Evolutionary conservation across 2,888 invertebrate genomes (phyloP).

Genomic region (Cosmia pyralina): DNA sequence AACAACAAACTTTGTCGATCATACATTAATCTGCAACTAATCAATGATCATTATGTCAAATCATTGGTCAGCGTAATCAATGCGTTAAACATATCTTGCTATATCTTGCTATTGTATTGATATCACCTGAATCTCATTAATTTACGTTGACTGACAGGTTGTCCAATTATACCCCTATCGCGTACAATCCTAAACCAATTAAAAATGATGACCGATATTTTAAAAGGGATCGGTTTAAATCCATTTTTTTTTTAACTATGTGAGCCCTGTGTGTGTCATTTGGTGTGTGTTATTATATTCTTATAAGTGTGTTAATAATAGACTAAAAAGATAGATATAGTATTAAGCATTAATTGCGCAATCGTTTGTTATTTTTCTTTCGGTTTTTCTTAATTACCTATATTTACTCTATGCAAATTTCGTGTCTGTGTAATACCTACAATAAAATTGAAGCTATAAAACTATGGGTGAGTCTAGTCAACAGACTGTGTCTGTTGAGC

Average conservation of each 20-base stretch:
- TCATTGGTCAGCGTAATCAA: constrained; percentile 1
- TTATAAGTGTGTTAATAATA: no score
- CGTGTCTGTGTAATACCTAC: no score
- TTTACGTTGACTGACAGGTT: constrained; percentile 68
- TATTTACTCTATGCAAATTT: background rate
- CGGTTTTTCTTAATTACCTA: no score
- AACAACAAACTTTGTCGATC: background rate
- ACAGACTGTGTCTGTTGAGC: no score
- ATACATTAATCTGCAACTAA: constrained; percentile 1
- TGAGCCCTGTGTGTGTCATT: background rate
- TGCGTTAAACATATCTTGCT: background rate
- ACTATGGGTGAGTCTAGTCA: no score
- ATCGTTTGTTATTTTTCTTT: no score
- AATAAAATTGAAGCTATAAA: no score
- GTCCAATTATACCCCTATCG: constrained; percentile 73
- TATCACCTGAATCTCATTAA: constrained; percentile 67
- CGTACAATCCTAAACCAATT: constrained; percentile 71
- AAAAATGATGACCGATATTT: constrained; percentile 55
- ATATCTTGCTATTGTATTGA: constrained; percentile 33
- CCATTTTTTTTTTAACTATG: background rate
- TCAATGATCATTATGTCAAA: constrained; percentile 14
- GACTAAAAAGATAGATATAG: no score
- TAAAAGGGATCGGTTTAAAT: constrained; percentile 24
- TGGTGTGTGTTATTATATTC: background rate
- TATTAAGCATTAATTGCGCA: no score